A percentile compares a stretch with the other conserved stretches of the same genome.
These are phyloP conservation scores for Grapholita molesta DNA, from an alignment of 1,140 invertebrate species.

Conservation along the genomic window DNA sequence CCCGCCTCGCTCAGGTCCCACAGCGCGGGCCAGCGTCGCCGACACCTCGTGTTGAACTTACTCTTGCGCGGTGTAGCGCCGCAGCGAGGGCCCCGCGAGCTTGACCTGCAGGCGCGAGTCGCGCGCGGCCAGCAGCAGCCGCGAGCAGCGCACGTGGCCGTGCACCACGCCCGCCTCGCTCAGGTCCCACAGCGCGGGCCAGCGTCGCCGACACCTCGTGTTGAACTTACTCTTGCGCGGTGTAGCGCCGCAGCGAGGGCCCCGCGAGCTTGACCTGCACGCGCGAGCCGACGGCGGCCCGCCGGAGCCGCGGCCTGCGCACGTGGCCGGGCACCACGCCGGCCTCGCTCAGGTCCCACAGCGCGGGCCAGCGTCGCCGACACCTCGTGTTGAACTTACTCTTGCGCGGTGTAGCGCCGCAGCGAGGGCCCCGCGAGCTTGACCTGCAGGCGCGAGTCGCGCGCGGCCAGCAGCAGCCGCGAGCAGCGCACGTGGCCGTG, in stretches of 20 bases:
- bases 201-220: too few relatives aligned
- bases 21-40: too few relatives aligned
- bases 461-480: conserved; percentile 86
- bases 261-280: too few relatives aligned
- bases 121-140: conserved; percentile 85
- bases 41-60: too few relatives aligned
- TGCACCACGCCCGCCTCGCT: conserved; percentile 89
- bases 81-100: too few relatives aligned
- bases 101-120: too few relatives aligned
- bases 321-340: conserved; percentile 91
- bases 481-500: conserved; percentile 92
- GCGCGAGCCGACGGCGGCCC: conserved; percentile 82
- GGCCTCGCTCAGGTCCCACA: conserved; percentile 90
- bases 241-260: too few relatives aligned
- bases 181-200: conserved; percentile 90
- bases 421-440: conserved; percentile 90
- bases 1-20: too few relatives aligned
- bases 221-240: too few relatives aligned
- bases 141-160: conserved; percentile 91
- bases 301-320: conserved; percentile 89
- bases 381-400: conserved; percentile 81
- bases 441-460: conserved; percentile 84
- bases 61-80: too few relatives aligned
- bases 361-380: conserved; percentile 85
- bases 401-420: conserved; percentile 73